A percentile compares a stretch with the other conserved stretches of the same genome.
Conservation (phyloP, 1,140 invertebrate species). For the Ceratosolen fusciceps region DNA sequence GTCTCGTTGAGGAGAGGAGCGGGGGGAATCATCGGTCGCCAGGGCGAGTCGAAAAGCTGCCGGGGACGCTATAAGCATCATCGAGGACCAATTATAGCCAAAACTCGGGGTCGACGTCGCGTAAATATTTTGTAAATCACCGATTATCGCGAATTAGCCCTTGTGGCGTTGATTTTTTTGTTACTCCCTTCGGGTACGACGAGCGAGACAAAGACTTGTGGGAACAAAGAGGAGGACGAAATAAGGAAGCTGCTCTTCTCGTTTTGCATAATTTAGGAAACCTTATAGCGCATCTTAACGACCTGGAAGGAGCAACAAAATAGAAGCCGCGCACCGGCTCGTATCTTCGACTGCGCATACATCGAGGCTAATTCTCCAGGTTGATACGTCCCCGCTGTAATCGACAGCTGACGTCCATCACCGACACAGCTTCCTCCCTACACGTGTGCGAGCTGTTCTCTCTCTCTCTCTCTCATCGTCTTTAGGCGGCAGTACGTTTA, state of each 20-base stretch:
- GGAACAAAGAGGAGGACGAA: not conserved
- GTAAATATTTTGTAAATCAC: not conserved
- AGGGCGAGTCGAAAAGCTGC: too few species aligned
- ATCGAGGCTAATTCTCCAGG: not conserved
- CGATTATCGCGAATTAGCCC: not conserved
- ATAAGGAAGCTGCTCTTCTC: not conserved
- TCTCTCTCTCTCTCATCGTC: not conserved
- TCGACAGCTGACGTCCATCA: not conserved
- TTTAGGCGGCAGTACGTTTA: not conserved
- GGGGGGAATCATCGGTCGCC: too few species aligned
- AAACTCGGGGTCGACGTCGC: not conserved
- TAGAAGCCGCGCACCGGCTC: not conserved
- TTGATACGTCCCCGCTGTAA: not conserved
- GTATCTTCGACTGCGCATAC: not conserved
- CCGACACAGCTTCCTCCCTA: not conserved
- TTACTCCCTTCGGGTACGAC: too few species aligned
- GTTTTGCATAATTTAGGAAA: not conserved
- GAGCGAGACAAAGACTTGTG: too few species aligned
- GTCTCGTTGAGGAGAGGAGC: too few species aligned
- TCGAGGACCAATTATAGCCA: too few species aligned
- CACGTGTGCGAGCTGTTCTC: not conserved
- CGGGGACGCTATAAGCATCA: too few species aligned
- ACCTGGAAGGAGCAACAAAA: conserved; percentile 4
- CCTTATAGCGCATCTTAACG: not conserved
- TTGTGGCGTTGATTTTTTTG: not conserved